Evolutionary conservation across 2,888 invertebrate species (phyloP), one percentile per base, ranked within the genome.

Genomic region (Perithous albicinctus): DNA sequence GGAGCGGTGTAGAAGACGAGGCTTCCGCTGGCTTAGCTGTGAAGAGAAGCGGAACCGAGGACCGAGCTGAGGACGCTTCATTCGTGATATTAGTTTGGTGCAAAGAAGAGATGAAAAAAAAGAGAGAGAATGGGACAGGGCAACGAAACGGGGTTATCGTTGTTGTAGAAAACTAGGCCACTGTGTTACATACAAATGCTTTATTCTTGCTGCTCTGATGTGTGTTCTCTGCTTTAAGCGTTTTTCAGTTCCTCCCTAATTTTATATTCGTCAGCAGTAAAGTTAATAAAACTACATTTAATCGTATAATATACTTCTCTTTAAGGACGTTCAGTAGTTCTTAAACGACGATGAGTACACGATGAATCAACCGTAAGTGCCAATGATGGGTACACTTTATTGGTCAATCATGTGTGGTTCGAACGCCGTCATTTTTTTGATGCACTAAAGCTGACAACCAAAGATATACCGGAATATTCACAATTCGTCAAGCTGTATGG

Each of bases 81-180:
- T 63, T 64, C 59, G 41, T 26, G 43, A 74, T 69, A 69, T 73
- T 15, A 64, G 74, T 41, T 12, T 56, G 32, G 59, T 20, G 18
- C 15, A 32, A 32, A 32, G 38, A 38, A 78, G 54, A 43, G 38
- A 32, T 12, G 64, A 41, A 20, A 15, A 48, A 18, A 12, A 76
- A 41, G 35, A 56, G 48, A 51, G 23, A n/a, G n/a, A n/a, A 64
- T 15, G 51, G 54, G 38, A 38, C 63, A 23, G 15, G 35, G n/a
- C 23, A 41, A 67, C 46, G 63, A 48, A 48, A 67, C 15, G 64
- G 41, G 63, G 54, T 73, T 77, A 56, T 73, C 32, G 51, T 63
- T 32, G 38, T 23, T 56, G 5, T 64, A 63, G 23, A 7, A 41
- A 81, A 81, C 54, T 64, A 15, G 46, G 54, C 18, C 23, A 29